Base-by-base conservation (phyloP, 2,888 invertebrate species). In the Caenorhabditis zanzibari region DNA sequence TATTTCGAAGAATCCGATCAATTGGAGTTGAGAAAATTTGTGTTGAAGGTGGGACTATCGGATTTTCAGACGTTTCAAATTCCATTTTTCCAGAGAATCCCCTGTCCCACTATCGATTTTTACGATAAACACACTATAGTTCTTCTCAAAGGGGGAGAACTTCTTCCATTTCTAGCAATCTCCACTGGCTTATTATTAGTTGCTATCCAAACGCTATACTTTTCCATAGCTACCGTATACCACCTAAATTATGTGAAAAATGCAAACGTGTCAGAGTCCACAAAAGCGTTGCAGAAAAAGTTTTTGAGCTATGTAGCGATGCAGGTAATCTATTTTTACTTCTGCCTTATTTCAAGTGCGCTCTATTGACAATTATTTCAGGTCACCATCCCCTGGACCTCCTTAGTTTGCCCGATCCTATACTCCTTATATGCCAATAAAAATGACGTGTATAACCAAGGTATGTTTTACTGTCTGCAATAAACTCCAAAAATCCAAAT, bases 391-490 rank as follows among this genome's bases (percentile, higher is more conserved):
- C 75, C 75, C 10, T 58, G n/a, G 14, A 58, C 58, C n/a, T 54
- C 52, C 10, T 22, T 75, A 28, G 59, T 59, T 0, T 44, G 41
- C 35, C 80, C 80, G 10, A 56, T 80, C 24, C 10, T 58, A 2
- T 80, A 66, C 63, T 80, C 80, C 7, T 19, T 80, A 28, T 72
- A 63, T 32, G 63, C 72, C 44, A 72, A 80, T 35, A 44, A 26
- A 38, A 54, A 64, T n/a, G 19, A 80, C 28, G 72, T 64, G n/a
- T 80, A 80, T 44, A 80, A 80, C 35, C 80, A 80, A 38, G 79
- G 79, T 79, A 35, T 16, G 19, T 26, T 5, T 0, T 35, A 14
- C 6, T 1, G 9, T 22, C 22, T n/a, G 24, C 54, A n/a, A 1
- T 1, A 26, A 63, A 41, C 2, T 49, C 72, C 14, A 26, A 14